A percentile compares a stretch with the other conserved stretches of the same genome.
Conservation (phyloP, 2,113 vertebrate species). For the Oriolus oriolus region DNA sequence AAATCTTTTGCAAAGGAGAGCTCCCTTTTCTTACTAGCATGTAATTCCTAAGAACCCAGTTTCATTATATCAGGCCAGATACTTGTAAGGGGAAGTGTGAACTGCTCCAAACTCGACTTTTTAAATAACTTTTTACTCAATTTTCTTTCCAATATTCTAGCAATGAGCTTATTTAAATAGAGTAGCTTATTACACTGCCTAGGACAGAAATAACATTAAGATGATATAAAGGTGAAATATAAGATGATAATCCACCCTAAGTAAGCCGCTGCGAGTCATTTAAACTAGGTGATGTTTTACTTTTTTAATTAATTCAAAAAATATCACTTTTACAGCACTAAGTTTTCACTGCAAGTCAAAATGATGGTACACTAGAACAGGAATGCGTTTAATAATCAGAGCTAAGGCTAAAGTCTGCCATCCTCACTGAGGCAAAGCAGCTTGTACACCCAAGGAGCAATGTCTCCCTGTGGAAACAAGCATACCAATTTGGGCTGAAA, state of each 20-base stretch:
- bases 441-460: background rate
- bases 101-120: background rate
- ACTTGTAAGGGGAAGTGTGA: background rate
- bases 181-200: background rate
- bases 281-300: slow-evolving; percentile 15
- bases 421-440: background rate
- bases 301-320: slow-evolving; percentile 25
- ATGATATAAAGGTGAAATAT: slow-evolving; percentile 14
- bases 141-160: slow-evolving; percentile 6
- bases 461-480: background rate
- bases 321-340: background rate
- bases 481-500: background rate
- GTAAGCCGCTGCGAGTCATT: background rate
- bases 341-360: background rate
- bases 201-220: slow-evolving; percentile 27
- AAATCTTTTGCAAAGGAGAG: background rate
- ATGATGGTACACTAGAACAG: background rate
- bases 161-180: slow-evolving; percentile 11
- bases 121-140: background rate
- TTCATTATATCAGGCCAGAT: background rate
- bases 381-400: background rate
- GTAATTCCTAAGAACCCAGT: background rate
- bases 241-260: slow-evolving; percentile 6
- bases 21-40: background rate
- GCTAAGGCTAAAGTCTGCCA: background rate